A percentile compares a stretch with the other conserved stretches of the same genome.
Conservation (phyloP, 2,888 invertebrate species). For the Aquatica leii region DNA sequence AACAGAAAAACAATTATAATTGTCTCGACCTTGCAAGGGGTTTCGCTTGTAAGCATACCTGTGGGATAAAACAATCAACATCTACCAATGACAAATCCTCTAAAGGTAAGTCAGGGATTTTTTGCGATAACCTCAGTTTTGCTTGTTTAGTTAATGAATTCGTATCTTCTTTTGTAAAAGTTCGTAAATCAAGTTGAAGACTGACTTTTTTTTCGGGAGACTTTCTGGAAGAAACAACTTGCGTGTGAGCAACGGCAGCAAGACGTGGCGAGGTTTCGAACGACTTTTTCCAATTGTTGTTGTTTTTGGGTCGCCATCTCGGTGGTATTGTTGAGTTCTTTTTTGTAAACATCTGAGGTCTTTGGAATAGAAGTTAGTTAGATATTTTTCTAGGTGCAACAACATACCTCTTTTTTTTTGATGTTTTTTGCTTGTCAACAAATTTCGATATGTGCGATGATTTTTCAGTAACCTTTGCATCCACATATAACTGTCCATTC, state of each 20-base stretch:
- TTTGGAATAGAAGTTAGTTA: no score
- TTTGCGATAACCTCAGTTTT: background rate
- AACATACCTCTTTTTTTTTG: constrained; percentile 28
- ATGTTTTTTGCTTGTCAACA: constrained; percentile 55
- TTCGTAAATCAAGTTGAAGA: background rate
- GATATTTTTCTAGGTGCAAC: no score
- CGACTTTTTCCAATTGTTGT: constrained; percentile 34
- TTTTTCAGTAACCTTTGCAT: constrained; percentile 67
- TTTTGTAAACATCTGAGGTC: background rate
- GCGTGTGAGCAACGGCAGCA: constrained; percentile 51
- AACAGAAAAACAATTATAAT: background rate
- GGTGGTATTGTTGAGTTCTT: background rate
- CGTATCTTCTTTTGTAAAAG: background rate
- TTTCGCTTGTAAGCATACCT: background rate
- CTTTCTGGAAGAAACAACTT: constrained; percentile 44
- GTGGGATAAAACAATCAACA: background rate
- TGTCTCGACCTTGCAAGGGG: background rate
- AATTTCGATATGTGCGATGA: constrained; percentile 67
- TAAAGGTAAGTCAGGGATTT: background rate
- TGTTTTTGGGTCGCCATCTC: constrained; percentile 49
- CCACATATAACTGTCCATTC: constrained; percentile 67
- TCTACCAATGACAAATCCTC: background rate
- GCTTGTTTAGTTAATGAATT: background rate
- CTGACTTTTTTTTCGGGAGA: background rate
- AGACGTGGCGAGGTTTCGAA: constrained; percentile 47